Evolutionary conservation across 2,113 vertebrate genomes (phyloP).

Genomic region (Bothrops jararaca): DNA sequence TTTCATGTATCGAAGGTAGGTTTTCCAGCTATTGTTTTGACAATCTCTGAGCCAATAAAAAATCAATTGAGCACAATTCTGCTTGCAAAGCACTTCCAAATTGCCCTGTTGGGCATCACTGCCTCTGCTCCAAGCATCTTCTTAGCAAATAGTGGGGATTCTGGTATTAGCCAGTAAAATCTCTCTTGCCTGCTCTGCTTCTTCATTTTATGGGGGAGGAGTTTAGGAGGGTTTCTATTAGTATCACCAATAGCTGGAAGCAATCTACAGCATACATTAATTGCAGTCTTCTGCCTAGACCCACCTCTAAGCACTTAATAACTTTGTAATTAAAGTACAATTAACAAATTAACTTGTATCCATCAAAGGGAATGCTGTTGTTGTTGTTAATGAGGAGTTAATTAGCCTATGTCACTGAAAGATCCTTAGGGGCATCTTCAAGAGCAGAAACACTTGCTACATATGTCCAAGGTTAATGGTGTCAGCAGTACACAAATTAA

Average conservation of each 20-base stretch:
- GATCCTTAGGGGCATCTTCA: constrained; percentile 54
- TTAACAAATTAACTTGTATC: constrained; percentile 70
- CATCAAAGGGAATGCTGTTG: constrained; percentile 65
- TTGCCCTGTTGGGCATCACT: neutral
- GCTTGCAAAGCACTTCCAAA: neutral
- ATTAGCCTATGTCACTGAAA: constrained; percentile 61
- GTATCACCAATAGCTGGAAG: constrained; percentile 59
- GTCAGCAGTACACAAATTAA: constrained; percentile 41
- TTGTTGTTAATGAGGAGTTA: constrained; percentile 69
- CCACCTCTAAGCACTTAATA: constrained; percentile 67
- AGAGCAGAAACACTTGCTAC: constrained; percentile 47
- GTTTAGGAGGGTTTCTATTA: constrained; percentile 52
- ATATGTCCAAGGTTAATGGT: constrained; percentile 43
- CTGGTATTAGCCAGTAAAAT: constrained; percentile 53
- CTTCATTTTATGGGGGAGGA: constrained; percentile 18
- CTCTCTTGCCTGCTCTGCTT: constrained; percentile 38
- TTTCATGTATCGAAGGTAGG: neutral
- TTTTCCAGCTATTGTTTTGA: neutral
- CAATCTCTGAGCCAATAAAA: neutral
- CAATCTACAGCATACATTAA: constrained; percentile 60
- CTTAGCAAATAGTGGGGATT: constrained; percentile 24
- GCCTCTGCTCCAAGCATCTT: neutral
- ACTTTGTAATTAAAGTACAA: constrained; percentile 73
- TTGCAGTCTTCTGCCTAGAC: constrained; percentile 60
- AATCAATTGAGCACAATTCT: neutral